A percentile compares a stretch with the other conserved stretches of the same genome.
Conservation (phyloP, 1,140 invertebrate species). For the Trichonephila clavata region DNA sequence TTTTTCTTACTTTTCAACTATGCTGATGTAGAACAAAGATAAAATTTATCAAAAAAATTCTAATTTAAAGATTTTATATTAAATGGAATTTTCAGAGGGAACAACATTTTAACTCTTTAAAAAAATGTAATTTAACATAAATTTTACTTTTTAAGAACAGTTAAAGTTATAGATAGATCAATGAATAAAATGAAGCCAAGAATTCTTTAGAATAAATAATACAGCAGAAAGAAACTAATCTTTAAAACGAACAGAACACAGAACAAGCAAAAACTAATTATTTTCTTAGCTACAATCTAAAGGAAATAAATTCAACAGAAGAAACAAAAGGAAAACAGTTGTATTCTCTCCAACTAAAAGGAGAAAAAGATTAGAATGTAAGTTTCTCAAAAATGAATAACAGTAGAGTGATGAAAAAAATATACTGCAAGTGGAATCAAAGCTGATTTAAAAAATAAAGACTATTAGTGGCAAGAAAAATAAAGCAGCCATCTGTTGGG, state of each 20-base stretch:
- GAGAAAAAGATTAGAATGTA: conserved; percentile 39
- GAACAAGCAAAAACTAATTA: conserved; percentile 20
- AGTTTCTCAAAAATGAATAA: conserved; percentile 49
- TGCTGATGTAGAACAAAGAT: no score
- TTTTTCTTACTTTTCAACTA: no score
- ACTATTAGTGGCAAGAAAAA: not conserved
- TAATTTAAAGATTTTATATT: no score
- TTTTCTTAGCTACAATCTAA: conserved; percentile 5
- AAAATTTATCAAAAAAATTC: no score
- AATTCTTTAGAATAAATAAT: not conserved
- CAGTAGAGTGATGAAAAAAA: not conserved
- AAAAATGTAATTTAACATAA: no score
- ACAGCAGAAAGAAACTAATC: not conserved
- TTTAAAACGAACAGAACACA: not conserved
- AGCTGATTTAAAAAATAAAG: conserved; percentile 35
- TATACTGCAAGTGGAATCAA: not conserved
- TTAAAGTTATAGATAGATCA: not conserved
- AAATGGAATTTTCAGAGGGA: no score
- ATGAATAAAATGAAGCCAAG: not conserved
- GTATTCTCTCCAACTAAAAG: conserved; percentile 22
- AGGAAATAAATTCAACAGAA: not conserved
- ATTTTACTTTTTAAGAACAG: not conserved
- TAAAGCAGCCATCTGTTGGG: not conserved
- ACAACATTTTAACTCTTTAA: no score
- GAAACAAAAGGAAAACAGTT: not conserved